These are phyloP conservation scores for Pecten maximus DNA, from an alignment of 2,888 invertebrate species.

Conservation along the genomic window DNA sequence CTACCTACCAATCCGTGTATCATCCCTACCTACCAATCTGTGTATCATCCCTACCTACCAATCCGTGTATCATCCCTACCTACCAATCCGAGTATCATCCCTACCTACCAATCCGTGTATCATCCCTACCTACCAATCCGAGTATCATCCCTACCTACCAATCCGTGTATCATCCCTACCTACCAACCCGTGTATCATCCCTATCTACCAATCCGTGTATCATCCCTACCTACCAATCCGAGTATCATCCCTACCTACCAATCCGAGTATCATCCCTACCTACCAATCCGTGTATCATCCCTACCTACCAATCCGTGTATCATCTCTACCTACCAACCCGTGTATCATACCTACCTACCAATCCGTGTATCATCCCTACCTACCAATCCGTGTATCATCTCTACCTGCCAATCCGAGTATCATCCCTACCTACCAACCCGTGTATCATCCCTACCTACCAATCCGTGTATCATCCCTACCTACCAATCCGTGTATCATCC, in stretches of 20 bases:
- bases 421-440: neutral
- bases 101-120: neutral
- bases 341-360: neutral
- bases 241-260: neutral
- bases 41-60: neutral
- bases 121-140: neutral
- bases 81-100: too few relatives aligned
- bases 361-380: neutral
- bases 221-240: neutral
- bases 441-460: neutral
- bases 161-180: neutral
- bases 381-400: neutral
- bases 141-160: neutral
- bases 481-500: too few relatives aligned
- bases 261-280: neutral
- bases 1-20: neutral
- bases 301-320: neutral
- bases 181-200: neutral
- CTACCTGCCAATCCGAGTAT: neutral
- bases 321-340: neutral
- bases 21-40: neutral
- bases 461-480: neutral
- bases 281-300: neutral
- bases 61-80: neutral
- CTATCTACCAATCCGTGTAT: neutral